Evolutionary conservation across 2,888 invertebrate species (phyloP).

Genomic region (Gasteruption jaculator): DNA sequence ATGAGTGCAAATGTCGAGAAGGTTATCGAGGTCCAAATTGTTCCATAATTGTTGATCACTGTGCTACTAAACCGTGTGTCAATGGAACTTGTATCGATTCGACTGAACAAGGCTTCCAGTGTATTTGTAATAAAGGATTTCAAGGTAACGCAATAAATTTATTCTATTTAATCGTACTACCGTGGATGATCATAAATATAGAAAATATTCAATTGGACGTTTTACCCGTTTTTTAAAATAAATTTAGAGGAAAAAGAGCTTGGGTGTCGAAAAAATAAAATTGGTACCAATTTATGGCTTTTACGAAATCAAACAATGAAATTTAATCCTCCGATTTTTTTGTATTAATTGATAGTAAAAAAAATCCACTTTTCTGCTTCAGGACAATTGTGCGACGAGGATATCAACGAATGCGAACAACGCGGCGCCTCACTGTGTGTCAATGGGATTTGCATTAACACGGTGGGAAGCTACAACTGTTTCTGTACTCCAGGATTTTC

Average conservation of each 20-base stretch:
- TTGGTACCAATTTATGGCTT: no score
- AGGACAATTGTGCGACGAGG: conserved; percentile 57
- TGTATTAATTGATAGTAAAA: no score
- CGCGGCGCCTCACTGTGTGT: conserved; percentile 64
- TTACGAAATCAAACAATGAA: no score
- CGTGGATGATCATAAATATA: no score
- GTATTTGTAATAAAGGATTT: conserved; percentile 68
- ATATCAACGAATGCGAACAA: conserved; percentile 71
- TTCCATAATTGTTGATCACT: conserved; percentile 56
- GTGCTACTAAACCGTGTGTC: conserved; percentile 66
- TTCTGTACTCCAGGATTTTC: conserved; percentile 86
- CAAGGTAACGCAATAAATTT: no score
- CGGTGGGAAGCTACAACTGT: conserved; percentile 74
- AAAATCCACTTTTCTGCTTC: no score
- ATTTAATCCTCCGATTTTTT: no score
- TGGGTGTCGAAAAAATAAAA: no score
- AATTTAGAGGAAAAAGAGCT: no score
- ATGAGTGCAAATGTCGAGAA: conserved; percentile 60
- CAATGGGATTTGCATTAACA: conserved; percentile 79
- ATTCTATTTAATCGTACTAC: no score
- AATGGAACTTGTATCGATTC: conserved; percentile 70
- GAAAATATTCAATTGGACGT: no score
- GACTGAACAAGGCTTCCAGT: conserved; percentile 62
- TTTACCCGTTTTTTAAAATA: no score
- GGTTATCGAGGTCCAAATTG: conserved; percentile 63